These are phyloP conservation scores for Coranthus polyacanthus DNA, from an alignment of 2,797 vertebrate species.

Conservation along the genomic window DNA sequence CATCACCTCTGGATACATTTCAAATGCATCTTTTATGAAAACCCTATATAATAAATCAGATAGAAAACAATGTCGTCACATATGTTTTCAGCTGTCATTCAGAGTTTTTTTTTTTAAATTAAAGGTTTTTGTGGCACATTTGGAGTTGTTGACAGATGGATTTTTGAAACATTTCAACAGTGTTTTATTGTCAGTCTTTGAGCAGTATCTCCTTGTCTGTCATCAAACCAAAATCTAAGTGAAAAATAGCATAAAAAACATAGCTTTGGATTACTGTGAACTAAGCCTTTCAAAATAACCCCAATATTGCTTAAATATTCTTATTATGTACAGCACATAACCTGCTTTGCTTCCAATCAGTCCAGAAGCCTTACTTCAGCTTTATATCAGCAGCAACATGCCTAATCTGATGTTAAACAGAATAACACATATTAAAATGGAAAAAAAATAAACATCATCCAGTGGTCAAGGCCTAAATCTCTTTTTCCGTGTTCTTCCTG, in stretches of 20 bases:
- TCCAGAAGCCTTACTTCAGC: slow-evolving; percentile 69
- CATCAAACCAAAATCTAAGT: slow-evolving; percentile 24
- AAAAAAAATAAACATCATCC: slow-evolving; percentile 77
- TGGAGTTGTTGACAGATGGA: too few species aligned
- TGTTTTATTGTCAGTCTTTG: background rate
- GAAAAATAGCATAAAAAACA: slow-evolving; percentile 24
- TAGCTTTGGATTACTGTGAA: slow-evolving; percentile 38
- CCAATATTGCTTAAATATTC: slow-evolving; percentile 82
- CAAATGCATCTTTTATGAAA: slow-evolving; percentile 66
- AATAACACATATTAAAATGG: slow-evolving; percentile 77
- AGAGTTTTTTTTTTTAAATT: too few species aligned
- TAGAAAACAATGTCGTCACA: slow-evolving; percentile 48
- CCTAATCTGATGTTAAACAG: slow-evolving; percentile 83
- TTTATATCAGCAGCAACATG: slow-evolving; percentile 77
- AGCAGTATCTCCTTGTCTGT: background rate
- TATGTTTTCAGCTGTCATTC: slow-evolving; percentile 28
- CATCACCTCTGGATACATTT: slow-evolving; percentile 66
- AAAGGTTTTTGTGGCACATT: too few species aligned
- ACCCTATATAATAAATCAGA: slow-evolving; percentile 66
- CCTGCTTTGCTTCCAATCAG: slow-evolving; percentile 83
- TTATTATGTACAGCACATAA: slow-evolving; percentile 75
- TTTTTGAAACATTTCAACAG: too few species aligned
- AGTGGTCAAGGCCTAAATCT: slow-evolving; percentile 78
- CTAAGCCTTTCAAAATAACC: slow-evolving; percentile 79
- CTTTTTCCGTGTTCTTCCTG: slow-evolving; percentile 80